Base-by-base conservation (phyloP, 2,888 invertebrate species). In the Trichacis sp. region DNA sequence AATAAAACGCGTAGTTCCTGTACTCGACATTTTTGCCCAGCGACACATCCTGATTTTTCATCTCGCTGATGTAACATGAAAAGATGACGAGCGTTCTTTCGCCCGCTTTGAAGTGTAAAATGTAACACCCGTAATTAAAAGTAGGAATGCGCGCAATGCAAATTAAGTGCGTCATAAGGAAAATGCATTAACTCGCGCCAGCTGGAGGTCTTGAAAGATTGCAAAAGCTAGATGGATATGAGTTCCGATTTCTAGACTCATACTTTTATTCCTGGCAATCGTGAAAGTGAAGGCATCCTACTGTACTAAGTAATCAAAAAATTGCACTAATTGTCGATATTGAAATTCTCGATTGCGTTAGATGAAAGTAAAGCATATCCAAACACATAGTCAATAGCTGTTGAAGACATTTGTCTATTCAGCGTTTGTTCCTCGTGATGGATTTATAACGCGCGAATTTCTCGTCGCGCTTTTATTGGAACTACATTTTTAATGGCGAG, bases 21-120 rank as follows among this genome's bases (percentile, higher is more conserved):
- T 33, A n/a, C n/a, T 33, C 33, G 33, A 11, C 33, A n/a, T 11
- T n/a, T 11, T 3, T 3, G 8, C 33, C 11, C 33, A n/a, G 33
- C 9, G 24, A 24, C 24, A 24, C 24, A 5, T 24, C 24, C 4
- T 24, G n/a, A 33, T 33, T 33, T 33, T 33, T 33, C 8, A 33
- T 33, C n/a, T 33, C 33, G 33, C 33, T 33, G n/a, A 33, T 33
- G 33, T 33, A 33, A 33, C 33, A n/a, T n/a, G 33, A 33, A 33
- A 33, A 33, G 33, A 33, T 2, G n/a, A n/a, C 33, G n/a, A 33
- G n/a, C 11, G n/a, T n/a, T 33, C 8, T 33, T 33, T 33, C n/a
- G n/a, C n/a, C 9, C 33, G 33, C 33, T 11, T 33, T 33, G 33
- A 33, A 33, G 8, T 33, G 33, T 33, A 33, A 33, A 33, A 33